Conservation (phyloP, 2,797 vertebrate species). For the Enteromius trimaculatus region DNA sequence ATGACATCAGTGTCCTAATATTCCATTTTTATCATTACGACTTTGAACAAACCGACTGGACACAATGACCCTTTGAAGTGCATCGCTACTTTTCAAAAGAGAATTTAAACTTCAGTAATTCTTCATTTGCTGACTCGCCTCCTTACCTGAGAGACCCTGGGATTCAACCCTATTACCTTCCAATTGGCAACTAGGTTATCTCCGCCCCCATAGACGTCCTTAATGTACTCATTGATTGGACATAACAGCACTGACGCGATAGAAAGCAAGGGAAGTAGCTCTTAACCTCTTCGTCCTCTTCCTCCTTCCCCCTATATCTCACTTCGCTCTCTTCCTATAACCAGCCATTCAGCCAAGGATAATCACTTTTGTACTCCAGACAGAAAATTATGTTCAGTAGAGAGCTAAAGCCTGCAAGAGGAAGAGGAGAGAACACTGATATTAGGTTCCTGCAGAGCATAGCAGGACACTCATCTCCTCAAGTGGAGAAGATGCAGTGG, state of each 20-base stretch:
- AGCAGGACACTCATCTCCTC: conserved; percentile 48
- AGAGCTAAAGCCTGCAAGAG: conserved; percentile 42
- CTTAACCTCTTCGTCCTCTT: conserved; percentile 29
- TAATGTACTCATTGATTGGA: conserved; percentile 36
- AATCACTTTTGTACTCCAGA: conserved; percentile 49
- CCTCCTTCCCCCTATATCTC: background rate
- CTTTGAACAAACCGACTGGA: background rate
- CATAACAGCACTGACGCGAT: background rate
- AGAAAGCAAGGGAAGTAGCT: conserved; percentile 13
- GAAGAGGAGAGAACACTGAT: conserved; percentile 39
- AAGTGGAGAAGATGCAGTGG: conserved; percentile 50
- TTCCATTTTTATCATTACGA: background rate
- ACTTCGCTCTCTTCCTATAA: conserved; percentile 32
- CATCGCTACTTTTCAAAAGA: background rate
- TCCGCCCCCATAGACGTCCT: background rate
- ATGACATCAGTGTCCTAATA: background rate
- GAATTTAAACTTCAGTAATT: conserved; percentile 6
- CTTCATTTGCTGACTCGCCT: conserved; percentile 24
- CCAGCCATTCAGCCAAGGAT: conserved; percentile 51
- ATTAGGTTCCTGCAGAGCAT: conserved; percentile 45
- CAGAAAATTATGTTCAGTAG: conserved; percentile 40
- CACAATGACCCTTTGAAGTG: background rate
- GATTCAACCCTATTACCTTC: conserved; percentile 34
- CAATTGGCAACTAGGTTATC: conserved; percentile 24
- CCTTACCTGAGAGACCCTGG: background rate